Evolutionary conservation across 2,888 invertebrate species (phyloP).

Genomic region (Pocota personata): DNA sequence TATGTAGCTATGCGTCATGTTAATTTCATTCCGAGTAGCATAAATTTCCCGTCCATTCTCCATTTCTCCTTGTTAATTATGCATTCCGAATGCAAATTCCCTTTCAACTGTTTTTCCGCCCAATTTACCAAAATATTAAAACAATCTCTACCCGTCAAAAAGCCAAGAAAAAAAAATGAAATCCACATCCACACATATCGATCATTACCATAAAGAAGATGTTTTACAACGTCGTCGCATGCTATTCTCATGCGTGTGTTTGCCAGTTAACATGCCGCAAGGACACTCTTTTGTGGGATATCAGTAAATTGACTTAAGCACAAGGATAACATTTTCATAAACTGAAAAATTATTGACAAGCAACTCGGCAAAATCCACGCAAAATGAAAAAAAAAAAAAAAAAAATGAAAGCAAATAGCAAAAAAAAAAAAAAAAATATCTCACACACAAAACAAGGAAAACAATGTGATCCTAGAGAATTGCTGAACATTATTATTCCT

Average conservation of each 20-base stretch:
- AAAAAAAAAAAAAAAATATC: not conserved
- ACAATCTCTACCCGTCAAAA: conserved; percentile 22
- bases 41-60: conserved; percentile 8
- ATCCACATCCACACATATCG: conserved; percentile 37
- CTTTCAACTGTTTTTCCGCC: conserved; percentile 49
- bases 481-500: conserved; percentile 57
- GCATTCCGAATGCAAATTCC: conserved; percentile 61
- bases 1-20: not conserved
- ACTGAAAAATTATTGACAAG: conserved; percentile 71
- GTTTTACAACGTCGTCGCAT: conserved; percentile 53
- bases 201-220: conserved; percentile 69
- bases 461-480: conserved; percentile 55
- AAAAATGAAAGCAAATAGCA: not conserved
- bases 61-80: conserved; percentile 52
- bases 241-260: conserved; percentile 25
- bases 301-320: conserved; percentile 56
- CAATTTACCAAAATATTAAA: conserved; percentile 45
- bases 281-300: conserved; percentile 38
- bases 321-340: conserved; percentile 67
- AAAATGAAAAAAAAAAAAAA: conserved; percentile 44
- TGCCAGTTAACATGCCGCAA: conserved; percentile 28
- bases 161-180: conserved; percentile 5
- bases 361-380: conserved; percentile 47
- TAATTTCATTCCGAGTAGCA: conserved; percentile 15
- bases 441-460: not conserved